Conservation (phyloP, 1,140 invertebrate species). For the Anastrepha ludens region DNA sequence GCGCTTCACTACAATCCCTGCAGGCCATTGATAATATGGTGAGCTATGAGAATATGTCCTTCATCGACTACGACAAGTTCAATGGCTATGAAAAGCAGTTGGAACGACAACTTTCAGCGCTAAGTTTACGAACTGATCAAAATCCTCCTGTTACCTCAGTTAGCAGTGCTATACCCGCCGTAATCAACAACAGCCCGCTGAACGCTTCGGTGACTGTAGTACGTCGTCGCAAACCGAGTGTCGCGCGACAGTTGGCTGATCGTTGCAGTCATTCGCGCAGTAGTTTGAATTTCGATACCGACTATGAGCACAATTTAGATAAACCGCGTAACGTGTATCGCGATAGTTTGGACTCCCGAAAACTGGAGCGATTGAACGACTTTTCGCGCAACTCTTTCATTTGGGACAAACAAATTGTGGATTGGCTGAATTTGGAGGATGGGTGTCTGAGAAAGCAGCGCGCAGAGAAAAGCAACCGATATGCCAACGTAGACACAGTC, state of each 20-base stretch:
- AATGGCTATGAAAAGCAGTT: conserved; percentile 72
- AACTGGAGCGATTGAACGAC: conserved; percentile 66
- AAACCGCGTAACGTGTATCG: conserved; percentile 69
- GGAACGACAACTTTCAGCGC: conserved; percentile 67
- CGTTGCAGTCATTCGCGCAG: conserved; percentile 61
- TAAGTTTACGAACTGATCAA: conserved; percentile 62
- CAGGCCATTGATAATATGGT: conserved; percentile 74
- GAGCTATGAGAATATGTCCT: conserved; percentile 73
- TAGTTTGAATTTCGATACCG: conserved; percentile 65
- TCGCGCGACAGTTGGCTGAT: conserved; percentile 57
- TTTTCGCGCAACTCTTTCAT: conserved; percentile 68
- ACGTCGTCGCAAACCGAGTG: conserved; percentile 62
- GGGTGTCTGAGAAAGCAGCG: conserved; percentile 60
- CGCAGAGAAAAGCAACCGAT: conserved; percentile 55
- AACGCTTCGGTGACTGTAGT: conserved; percentile 58
- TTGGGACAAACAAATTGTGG: conserved; percentile 64
- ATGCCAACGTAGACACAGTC: conserved; percentile 64
- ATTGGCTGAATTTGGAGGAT: conserved; percentile 68
- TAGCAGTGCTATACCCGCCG: background rate
- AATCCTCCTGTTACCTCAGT: conserved; percentile 36
- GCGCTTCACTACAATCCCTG: conserved; percentile 71
- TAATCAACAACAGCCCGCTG: background rate
- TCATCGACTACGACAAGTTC: conserved; percentile 74
- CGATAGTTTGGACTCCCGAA: conserved; percentile 71
- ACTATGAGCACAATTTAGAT: conserved; percentile 70